phyloP scores from a whole-genome alignment of 2,113 vertebrate genomes.

The Polypterus bichir region DNA sequence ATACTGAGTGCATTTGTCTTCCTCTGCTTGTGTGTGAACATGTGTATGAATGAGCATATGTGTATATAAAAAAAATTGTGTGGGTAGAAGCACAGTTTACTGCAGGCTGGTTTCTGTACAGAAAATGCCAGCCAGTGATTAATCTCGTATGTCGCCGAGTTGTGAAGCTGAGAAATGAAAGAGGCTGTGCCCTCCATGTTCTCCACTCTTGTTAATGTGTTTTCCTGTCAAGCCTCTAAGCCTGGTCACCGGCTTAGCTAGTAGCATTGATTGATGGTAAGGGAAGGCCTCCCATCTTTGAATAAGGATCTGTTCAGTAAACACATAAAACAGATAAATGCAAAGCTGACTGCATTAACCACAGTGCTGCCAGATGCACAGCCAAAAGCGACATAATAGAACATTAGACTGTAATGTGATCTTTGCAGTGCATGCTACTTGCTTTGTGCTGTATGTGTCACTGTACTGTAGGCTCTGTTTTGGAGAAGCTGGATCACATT shows the following conservation, averaged over 20 bases:
- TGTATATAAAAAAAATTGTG: not conserved
- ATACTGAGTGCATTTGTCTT: not conserved
- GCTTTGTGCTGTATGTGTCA: too few species aligned
- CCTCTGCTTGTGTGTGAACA: not conserved
- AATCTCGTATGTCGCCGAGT: conserved; percentile 4
- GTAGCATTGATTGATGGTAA: not conserved
- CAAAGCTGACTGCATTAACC: too few species aligned
- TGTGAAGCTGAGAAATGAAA: conserved; percentile 12
- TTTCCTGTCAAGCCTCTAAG: conserved; percentile 9
- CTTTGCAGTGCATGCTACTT: too few species aligned
- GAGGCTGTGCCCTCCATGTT: conserved; percentile 15
- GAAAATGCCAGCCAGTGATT: conserved; percentile 8
- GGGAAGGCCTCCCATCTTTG: not conserved
- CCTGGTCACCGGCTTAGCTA: conserved; percentile 1
- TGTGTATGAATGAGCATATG: not conserved
- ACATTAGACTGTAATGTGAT: too few species aligned
- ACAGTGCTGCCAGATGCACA: too few species aligned
- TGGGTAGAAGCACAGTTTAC: not conserved
- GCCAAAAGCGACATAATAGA: too few species aligned
- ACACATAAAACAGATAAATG: too few species aligned
- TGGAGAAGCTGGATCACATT: too few species aligned
- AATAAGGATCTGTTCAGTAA: too few species aligned
- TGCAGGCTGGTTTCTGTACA: not conserved
- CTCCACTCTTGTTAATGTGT: conserved; percentile 9
- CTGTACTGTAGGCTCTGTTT: too few species aligned